A percentile compares a stretch with the other conserved stretches of the same genome.
These are phyloP conservation scores for Liodrosophila aerea DNA, from an alignment of 2,888 invertebrate genomes.

Conservation along the genomic window DNA sequence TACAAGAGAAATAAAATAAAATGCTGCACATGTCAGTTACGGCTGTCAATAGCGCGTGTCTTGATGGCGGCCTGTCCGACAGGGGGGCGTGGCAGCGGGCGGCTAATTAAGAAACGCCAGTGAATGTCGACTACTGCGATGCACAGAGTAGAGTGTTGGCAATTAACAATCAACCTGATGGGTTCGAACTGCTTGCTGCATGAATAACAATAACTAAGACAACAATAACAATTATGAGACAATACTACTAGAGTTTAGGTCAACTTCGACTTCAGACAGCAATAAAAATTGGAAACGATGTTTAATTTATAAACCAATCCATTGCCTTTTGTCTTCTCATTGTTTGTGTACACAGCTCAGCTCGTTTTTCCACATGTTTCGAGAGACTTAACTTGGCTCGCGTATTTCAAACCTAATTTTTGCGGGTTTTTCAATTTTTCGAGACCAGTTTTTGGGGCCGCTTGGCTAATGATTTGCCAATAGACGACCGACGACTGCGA, in stretches of 20 bases:
- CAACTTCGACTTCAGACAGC: neutral
- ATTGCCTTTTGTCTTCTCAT: constrained; percentile 34
- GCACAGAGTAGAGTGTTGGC: no score
- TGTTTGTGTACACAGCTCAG: neutral
- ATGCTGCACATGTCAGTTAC: constrained; percentile 64
- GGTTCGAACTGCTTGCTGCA: neutral
- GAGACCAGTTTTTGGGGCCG: constrained; percentile 71
- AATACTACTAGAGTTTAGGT: constrained; percentile 8
- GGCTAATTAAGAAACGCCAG: constrained; percentile 31
- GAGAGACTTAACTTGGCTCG: constrained; percentile 55
- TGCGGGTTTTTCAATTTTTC: constrained; percentile 64
- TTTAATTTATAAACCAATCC: constrained; percentile 35
- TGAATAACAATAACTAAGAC: constrained; percentile 2
- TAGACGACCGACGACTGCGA: constrained; percentile 29
- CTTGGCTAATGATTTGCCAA: constrained; percentile 71
- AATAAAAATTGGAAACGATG: no score
- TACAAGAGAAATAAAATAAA: constrained; percentile 22
- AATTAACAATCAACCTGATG: constrained; percentile 3
- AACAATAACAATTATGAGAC: neutral
- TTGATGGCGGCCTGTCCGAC: constrained; percentile 9
- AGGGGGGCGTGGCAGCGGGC: constrained; percentile 48
- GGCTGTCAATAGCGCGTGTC: constrained; percentile 61
- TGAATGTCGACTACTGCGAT: neutral
- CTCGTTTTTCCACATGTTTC: constrained; percentile 54
- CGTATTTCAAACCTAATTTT: constrained; percentile 64